Evolutionary conservation across 2,888 invertebrate genomes (phyloP).

Genomic region (Eupithecia subumbrata): DNA sequence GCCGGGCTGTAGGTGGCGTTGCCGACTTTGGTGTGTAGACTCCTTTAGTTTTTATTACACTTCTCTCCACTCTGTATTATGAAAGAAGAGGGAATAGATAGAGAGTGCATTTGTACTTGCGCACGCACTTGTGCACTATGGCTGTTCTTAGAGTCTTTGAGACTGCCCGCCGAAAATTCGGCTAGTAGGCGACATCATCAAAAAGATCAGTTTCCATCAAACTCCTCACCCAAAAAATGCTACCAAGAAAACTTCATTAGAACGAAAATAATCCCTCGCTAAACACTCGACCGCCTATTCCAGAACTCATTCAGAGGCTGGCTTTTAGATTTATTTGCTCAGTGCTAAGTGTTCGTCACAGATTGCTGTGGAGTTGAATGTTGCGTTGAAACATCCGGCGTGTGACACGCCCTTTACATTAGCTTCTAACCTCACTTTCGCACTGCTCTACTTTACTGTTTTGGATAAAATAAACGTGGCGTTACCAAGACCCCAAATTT

Average conservation of each 20-base stretch:
- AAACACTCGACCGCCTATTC: conserved; percentile 11
- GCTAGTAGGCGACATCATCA: neutral
- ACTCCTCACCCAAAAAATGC: neutral
- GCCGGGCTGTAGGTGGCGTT: no score
- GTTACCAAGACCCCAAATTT: no score
- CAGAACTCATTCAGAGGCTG: conserved; percentile 44
- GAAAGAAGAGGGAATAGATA: no score
- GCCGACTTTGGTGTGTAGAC: no score
- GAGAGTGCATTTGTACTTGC: no score
- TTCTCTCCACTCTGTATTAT: no score
- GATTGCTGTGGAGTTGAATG: conserved; percentile 24
- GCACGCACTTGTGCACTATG: no score
- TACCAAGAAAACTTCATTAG: neutral
- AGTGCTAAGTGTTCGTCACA: conserved; percentile 52
- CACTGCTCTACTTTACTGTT: neutral
- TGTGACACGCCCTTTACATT: conserved; percentile 53
- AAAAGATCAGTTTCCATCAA: neutral
- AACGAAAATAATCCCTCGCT: neutral
- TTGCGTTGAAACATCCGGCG: conserved; percentile 55
- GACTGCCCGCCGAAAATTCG: no score
- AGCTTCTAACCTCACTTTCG: conserved; percentile 13
- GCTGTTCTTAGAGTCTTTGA: no score
- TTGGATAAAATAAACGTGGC: no score
- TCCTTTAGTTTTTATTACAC: no score
- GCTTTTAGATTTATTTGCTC: conserved; percentile 53